phyloP scores from a whole-genome alignment of 2,113 vertebrate species.

The Lamprotornis superbus region DNA sequence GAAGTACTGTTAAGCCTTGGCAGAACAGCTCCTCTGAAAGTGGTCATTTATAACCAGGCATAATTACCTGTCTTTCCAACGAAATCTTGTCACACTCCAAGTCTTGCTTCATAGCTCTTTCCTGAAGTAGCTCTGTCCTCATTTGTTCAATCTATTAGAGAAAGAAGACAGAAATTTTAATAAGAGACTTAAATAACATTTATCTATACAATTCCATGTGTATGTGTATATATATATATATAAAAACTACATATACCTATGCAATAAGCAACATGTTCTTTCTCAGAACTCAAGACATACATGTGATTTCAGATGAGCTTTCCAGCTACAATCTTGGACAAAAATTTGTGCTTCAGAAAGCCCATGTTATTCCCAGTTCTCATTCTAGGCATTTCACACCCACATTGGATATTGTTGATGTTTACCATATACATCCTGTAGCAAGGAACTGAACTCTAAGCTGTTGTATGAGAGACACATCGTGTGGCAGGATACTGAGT shows the following conservation, averaged over 20 bases:
- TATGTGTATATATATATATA: not conserved
- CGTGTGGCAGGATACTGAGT: not conserved
- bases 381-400: not conserved
- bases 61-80: constrained; percentile 93
- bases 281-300: not conserved
- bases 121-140: constrained; percentile 92
- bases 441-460: not conserved
- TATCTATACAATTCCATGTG: not conserved
- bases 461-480: not conserved
- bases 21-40: not conserved
- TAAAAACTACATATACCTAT: not conserved
- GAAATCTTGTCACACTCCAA: constrained; percentile 97
- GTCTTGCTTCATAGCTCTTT: constrained; percentile 89
- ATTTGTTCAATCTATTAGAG: constrained; percentile 91
- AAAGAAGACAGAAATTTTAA: not conserved
- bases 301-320: not conserved
- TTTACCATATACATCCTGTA: not conserved
- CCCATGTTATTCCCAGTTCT: not conserved
- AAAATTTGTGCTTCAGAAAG: not conserved
- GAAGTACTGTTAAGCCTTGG: not conserved
- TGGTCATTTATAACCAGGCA: not conserved
- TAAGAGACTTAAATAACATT: not conserved
- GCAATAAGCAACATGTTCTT: not conserved
- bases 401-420: accelerated
- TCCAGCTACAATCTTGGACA: not conserved